phyloP scores from a whole-genome alignment of 2,113 vertebrate species.

The Phyllostomus discolor region DNA sequence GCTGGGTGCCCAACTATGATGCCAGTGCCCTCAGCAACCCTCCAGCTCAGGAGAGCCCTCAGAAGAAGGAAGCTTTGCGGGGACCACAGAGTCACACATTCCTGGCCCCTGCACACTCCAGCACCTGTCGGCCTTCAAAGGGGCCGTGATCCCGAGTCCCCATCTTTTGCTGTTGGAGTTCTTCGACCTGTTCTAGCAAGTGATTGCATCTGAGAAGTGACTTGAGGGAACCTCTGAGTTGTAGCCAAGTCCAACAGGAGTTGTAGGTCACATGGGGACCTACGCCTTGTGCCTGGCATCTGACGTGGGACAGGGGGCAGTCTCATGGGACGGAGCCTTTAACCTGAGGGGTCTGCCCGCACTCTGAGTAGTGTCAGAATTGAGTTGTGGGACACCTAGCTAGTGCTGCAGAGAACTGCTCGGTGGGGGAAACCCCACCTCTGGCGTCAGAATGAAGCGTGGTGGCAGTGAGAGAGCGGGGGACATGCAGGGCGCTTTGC shows the following conservation, averaged over 20 bases:
- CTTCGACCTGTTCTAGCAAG: not conserved
- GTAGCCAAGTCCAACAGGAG: not conserved
- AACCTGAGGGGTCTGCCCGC: not conserved
- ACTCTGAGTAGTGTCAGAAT: not conserved
- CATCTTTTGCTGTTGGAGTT: too few species aligned
- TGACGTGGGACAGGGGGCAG: not conserved
- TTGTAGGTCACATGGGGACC: not conserved
- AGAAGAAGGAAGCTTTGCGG: not conserved
- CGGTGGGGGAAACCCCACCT: rapidly evolving
- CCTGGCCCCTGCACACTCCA: not conserved
- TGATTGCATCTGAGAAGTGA: not conserved
- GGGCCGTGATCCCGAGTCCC: not conserved
- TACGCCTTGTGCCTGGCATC: not conserved
- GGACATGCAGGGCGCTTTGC: not conserved
- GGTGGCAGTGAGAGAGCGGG: too few species aligned
- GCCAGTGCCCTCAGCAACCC: not conserved
- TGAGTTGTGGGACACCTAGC: not conserved
- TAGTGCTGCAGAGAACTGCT: not conserved
- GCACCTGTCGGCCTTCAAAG: not conserved
- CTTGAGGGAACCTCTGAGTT: not conserved
- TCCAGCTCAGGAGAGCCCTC: not conserved
- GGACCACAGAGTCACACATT: rapidly evolving
- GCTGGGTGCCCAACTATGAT: not conserved
- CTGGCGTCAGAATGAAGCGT: not conserved
- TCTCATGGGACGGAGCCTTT: not conserved